Evolutionary conservation across 2,797 vertebrate species (phyloP), one percentile per base, ranked within the genome.

Genomic region (Leuciscus waleckii): DNA sequence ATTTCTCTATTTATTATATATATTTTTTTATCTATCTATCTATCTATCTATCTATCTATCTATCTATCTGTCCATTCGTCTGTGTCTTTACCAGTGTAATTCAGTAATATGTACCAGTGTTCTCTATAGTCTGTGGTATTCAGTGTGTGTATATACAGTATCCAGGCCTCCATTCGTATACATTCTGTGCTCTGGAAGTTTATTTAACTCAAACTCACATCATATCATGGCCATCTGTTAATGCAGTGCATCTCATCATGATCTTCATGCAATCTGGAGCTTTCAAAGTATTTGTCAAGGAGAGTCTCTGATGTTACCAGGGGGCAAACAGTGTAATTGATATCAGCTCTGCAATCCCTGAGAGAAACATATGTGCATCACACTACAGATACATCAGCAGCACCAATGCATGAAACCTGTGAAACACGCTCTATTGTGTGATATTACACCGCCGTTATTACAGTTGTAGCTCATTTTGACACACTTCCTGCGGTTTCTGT

Each of bases 181-280:
- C 80, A 73, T 46, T 13, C 7, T 32, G 26, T 46, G 17, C 26
- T 7, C 26, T 0, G 5, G 14, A 46, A 23, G 71, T 83, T 76
- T 7, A 29, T 67, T 65, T 75, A 82, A 74, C 35, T 71, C 32
- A 70, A 41, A 49, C 49, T 16, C 14, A 87, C 90, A 93, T 93
- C 92, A 91, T 91, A 93, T 92, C 93, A 93, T 89, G 92, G 91
- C 94, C 95, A 95, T 96, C 95, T 96, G 95, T 91, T 93, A 93
- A 92, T 91, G 89, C 85, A 2, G 84, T 90, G 90, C 90, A 83
- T 93, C 93, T 92, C 91, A 92, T 94, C 92, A 90, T 89, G 46
- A 51, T 51, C 89, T 88, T 90, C 85, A 87, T 86, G 87, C 93
- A 93, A 92, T 93, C 93, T 94, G 93, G 92, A 94, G 87, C 84